A percentile compares a stretch with the other conserved stretches of the same genome.
Conservation (phyloP, 2,797 vertebrate species). For the Cynodonichthys magdalenae region DNA sequence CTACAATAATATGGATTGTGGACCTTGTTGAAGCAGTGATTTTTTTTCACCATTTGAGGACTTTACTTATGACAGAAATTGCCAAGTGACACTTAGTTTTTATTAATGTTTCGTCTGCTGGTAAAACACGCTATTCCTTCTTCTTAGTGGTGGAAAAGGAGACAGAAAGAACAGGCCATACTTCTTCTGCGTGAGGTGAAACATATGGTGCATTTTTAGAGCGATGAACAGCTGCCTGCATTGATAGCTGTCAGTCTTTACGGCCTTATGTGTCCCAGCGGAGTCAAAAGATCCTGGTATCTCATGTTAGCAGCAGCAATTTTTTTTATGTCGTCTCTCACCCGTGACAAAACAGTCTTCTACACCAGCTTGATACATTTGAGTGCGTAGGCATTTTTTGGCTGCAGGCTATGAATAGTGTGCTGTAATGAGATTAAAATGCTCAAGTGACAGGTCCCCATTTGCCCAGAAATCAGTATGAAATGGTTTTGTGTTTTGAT, state of each 20-base stretch:
- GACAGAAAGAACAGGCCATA: no score
- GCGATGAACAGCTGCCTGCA: slow-evolving; percentile 31
- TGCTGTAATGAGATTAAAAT: slow-evolving; percentile 15
- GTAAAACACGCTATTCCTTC: background rate
- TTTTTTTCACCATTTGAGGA: slow-evolving; percentile 14
- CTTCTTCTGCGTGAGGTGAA: slow-evolving; percentile 20
- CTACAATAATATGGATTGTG: slow-evolving; percentile 47
- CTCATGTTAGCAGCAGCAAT: slow-evolving; percentile 30
- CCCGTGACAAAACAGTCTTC: slow-evolving; percentile 8
- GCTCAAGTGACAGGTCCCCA: background rate
- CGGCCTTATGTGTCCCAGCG: slow-evolving; percentile 23
- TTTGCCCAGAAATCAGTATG: slow-evolving; percentile 1
- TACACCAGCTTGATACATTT: slow-evolving; percentile 7
- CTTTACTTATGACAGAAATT: background rate
- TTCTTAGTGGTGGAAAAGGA: no score
- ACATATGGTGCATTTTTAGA: slow-evolving; percentile 2
- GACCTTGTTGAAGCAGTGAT: slow-evolving; percentile 26
- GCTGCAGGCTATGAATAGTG: slow-evolving; percentile 12
- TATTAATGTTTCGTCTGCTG: background rate
- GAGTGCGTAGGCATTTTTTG: slow-evolving; percentile 28
- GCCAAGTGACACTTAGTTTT: background rate
- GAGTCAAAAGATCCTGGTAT: slow-evolving; percentile 26
- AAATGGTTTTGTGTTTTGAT: background rate
- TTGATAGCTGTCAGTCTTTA: slow-evolving; percentile 37
- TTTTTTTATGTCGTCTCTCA: slow-evolving; percentile 14